Evolutionary conservation across 2,113 vertebrate species (phyloP).

Genomic region (Sylvilagus bachmani): DNA sequence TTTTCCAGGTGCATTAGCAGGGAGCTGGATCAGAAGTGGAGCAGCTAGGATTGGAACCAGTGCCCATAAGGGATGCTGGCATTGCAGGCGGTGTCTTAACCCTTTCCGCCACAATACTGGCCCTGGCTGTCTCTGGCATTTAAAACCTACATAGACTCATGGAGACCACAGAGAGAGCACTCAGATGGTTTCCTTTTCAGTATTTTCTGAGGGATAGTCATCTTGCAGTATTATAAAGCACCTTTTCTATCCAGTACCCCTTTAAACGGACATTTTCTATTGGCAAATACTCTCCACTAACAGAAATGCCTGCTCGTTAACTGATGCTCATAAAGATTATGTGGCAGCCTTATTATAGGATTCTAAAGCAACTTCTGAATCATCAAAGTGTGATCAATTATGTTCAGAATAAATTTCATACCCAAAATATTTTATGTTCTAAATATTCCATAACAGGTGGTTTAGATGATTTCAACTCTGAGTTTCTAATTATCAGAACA

Average conservation of each 20-base stretch:
- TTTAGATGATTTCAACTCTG: constrained; percentile 17
- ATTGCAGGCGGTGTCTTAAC: no score
- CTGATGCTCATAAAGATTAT: neutral
- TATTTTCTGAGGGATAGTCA: neutral
- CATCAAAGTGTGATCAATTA: constrained; percentile 15
- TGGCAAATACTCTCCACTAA: neutral
- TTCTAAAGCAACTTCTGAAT: constrained; percentile 2
- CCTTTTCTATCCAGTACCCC: neutral
- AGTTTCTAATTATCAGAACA: constrained; percentile 45
- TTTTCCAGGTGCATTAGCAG: no score
- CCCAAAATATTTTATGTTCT: constrained; percentile 28
- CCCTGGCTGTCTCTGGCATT: neutral
- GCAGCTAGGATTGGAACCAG: no score
- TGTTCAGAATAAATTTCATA: constrained; percentile 10
- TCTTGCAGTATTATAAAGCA: neutral
- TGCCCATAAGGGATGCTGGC: no score
- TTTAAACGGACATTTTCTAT: neutral
- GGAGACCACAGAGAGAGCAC: neutral
- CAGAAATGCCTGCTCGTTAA: neutral
- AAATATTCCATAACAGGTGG: constrained; percentile 13
- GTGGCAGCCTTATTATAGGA: neutral
- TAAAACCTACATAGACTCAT: neutral
- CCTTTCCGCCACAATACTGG: no score
- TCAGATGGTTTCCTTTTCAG: neutral
- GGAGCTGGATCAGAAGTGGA: no score